Evolutionary conservation across 2,113 vertebrate species (phyloP).

Genomic region (Tonatia bakeri): DNA sequence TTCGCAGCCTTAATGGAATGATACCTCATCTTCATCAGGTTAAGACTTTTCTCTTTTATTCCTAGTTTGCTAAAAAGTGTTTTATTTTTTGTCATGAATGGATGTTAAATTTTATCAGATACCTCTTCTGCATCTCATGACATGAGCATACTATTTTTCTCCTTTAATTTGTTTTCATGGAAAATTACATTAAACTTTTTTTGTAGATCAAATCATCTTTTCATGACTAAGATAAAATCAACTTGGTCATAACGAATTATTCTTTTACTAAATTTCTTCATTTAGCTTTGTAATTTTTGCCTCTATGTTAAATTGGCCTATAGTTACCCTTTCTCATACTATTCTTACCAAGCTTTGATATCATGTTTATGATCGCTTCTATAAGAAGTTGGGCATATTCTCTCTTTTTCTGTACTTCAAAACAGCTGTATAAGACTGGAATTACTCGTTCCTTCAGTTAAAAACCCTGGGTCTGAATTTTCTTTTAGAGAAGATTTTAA

Average conservation of each 20-base stretch:
- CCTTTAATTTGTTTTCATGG: neutral
- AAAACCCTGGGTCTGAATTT: neutral
- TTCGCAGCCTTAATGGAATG: neutral
- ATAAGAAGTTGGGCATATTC: neutral
- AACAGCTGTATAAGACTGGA: neutral
- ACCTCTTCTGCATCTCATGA: neutral
- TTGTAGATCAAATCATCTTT: neutral
- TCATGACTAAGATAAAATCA: neutral
- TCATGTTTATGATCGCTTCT: neutral
- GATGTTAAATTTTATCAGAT: constrained; percentile 21
- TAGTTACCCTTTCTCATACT: neutral
- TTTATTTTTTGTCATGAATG: neutral
- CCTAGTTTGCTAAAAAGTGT: neutral
- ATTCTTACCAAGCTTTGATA: neutral
- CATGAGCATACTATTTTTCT: neutral
- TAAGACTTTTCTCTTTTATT: neutral
- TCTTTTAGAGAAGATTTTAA: neutral
- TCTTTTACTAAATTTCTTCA: neutral
- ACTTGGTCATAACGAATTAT: neutral
- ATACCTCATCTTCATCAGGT: neutral
- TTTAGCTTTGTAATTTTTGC: neutral
- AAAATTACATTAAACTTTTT: neutral
- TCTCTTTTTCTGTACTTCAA: neutral
- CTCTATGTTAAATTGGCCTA: neutral
- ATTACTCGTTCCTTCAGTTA: neutral